Evolutionary conservation across 2,888 invertebrate species (phyloP), one percentile per base, ranked within the genome.

Genomic region (Eupeodes luniger): DNA sequence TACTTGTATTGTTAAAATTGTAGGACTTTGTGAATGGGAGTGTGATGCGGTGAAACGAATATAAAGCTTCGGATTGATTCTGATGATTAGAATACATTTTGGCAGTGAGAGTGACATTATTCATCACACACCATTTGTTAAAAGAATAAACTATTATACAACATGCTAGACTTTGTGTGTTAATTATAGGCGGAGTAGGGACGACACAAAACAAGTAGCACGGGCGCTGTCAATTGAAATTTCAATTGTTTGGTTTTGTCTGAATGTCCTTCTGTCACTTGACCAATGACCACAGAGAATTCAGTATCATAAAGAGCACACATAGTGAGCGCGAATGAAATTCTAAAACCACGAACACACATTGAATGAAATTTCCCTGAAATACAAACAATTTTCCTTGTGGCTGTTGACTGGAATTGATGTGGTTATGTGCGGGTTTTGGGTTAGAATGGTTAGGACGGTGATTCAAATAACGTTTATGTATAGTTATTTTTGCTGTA

Each of bases 191-290:
- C 51, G 19, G 40, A 40, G 3, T 27, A 9, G 16, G 27, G 27
- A 27, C 27, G 27, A 27, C 27, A 27, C 27, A 27, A 14, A 44
- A 34, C 57, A 51, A 49, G 44, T 61, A 12, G 36, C 34, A 40
- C 19, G 27, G 19, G 27, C 27, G 76, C 19, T 66, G 66, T 49
- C 80, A 81, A 81, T 75, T 81, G 44, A 69, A 80, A 47, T 75
- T 67, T 53, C 49, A 75, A 75, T 61, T 34, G 81, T 59, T 36
- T 2, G 12, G 44, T 47, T 40, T 16, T 19, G 40, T 70, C 62
- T 34, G 79, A 80, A 49, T 80, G 57, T 49, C 61, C 67, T 76
- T 76, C 53, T 74, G 36, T 12, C 51, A 59, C 34, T 36, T 81
- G 76, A 81, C 76, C 67, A 16, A 19, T 81, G 76, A 81, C 76